phyloP scores from a whole-genome alignment of 2,888 invertebrate genomes.

The Dynastes tityus region DNA sequence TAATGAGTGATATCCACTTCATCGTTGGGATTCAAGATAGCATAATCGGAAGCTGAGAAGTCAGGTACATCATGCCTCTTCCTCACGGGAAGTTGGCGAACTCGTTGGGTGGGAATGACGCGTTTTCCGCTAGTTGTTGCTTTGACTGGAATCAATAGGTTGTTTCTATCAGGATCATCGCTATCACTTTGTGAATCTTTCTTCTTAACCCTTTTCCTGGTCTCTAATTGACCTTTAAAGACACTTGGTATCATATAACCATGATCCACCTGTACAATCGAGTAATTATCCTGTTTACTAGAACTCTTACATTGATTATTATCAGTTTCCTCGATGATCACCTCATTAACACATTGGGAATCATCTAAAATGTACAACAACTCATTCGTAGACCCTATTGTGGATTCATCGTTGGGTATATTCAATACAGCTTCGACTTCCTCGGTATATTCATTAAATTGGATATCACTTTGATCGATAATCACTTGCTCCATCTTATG shows the following conservation, averaged over 20 bases:
- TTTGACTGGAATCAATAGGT: constrained; percentile 17
- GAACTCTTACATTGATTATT: constrained; percentile 38
- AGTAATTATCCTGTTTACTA: constrained; percentile 57
- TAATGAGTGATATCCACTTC: constrained; percentile 67
- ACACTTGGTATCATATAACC: constrained; percentile 66
- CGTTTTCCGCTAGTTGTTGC: constrained; percentile 31
- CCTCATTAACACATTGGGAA: constrained; percentile 65
- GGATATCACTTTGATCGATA: constrained; percentile 48
- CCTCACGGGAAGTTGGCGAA: constrained; percentile 61
- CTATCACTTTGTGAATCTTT: constrained; percentile 44
- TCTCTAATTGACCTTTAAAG: constrained; percentile 58
- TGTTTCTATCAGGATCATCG: constrained; percentile 39
- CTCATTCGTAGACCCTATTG: constrained; percentile 60
- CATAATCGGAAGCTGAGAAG: constrained; percentile 66
- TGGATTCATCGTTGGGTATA: constrained; percentile 52
- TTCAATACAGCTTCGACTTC: constrained; percentile 61
- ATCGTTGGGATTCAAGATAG: constrained; percentile 63
- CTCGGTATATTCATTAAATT: constrained; percentile 54
- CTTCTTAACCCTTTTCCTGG: constrained; percentile 56
- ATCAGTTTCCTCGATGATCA: constrained; percentile 64
- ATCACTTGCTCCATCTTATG: constrained; percentile 60
- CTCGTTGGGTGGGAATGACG: constrained; percentile 53
- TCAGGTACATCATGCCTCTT: constrained; percentile 66
- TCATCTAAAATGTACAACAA: constrained; percentile 66
- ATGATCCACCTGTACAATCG: constrained; percentile 67